Percentiles rank a stretch among this genome's conserved stretches.
Evolutionary conservation across 2,888 invertebrate species (phyloP).

Genomic region (Nyleta sp.): DNA sequence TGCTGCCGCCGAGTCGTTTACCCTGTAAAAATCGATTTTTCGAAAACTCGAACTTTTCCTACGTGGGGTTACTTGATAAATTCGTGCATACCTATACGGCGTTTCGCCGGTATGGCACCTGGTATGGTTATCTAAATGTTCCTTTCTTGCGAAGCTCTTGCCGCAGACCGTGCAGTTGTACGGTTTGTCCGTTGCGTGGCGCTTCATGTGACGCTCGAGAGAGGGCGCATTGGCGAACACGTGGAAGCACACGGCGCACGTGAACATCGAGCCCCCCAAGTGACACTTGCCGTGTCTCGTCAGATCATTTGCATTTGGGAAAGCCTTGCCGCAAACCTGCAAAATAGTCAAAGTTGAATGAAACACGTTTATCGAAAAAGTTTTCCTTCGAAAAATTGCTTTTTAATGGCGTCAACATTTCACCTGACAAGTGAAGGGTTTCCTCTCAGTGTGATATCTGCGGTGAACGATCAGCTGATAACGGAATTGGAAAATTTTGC

Average conservation of each 20-base stretch:
- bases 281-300: conserved; percentile 93
- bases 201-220: conserved; percentile 90
- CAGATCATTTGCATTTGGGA: conserved; percentile 90
- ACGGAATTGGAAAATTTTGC: conserved; percentile 93
- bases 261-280: conserved; percentile 90
- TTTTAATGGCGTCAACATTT: conserved; percentile 10
- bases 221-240: conserved; percentile 88
- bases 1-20: too few relatives aligned
- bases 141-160: conserved; percentile 93
- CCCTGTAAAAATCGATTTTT: too few relatives aligned
- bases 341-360: not conserved
- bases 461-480: conserved; percentile 94
- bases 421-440: conserved; percentile 89
- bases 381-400: not conserved
- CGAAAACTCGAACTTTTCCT: not conserved
- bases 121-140: conserved; percentile 93
- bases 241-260: conserved; percentile 88
- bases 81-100: conserved; percentile 85
- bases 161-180: conserved; percentile 93
- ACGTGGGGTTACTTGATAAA: too few relatives aligned
- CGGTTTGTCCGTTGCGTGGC: conserved; percentile 92
- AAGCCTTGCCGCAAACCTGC: conserved; percentile 92
- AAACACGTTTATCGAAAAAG: too few relatives aligned
- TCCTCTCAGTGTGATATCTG: conserved; percentile 93
- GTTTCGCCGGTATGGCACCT: conserved; percentile 93